Evolutionary conservation across 1,140 invertebrate genomes (phyloP), one percentile per base, ranked within the genome.

Genomic region (Oscheius sp.): DNA sequence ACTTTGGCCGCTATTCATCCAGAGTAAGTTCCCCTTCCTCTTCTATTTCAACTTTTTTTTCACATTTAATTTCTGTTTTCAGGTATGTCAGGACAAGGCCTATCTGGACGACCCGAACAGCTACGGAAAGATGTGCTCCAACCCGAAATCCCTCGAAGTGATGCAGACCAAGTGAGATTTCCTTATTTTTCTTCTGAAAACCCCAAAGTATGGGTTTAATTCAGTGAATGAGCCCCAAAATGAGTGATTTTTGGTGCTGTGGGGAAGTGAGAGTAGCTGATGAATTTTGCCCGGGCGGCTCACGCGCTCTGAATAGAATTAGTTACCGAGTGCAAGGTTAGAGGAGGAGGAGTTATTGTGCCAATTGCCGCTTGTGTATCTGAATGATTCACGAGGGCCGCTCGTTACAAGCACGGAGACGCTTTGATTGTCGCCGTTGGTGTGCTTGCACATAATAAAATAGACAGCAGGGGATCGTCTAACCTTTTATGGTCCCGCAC

Each of bases 141-240:
- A 68, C 23, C 67, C 45, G 20, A 38, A 58, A 26, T 58, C 67
- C 1, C 28, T 31, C n/a, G 36, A 20, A 38, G 61, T 68, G 23
- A 20, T 68, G 49, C 32, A 45, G 28, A 68, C 58, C 32, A 68
- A 68, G 67, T 68, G 28, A 68, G 67, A 34, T n/a, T 29, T 35
- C 38, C 38, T 42, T 42, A 10, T n/a, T n/a, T n/a, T 10, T n/a
- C 38, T 10, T 42, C 10, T 42, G 10, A 10, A 42, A 10, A 42
- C 38, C 38, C n/a, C 38, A n/a, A n/a, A n/a, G n/a, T n/a, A n/a
- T n/a, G n/a, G n/a, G n/a, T n/a, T n/a, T n/a, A n/a, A n/a, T n/a
- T n/a, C n/a, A n/a, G n/a, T n/a, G n/a, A n/a, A n/a, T n/a, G n/a
- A n/a, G n/a, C n/a, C n/a, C n/a, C n/a, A n/a, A n/a, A n/a, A n/a